These are phyloP conservation scores for Drosophila kuntzei DNA, from an alignment of 2,888 invertebrate genomes.

Conservation along the genomic window DNA sequence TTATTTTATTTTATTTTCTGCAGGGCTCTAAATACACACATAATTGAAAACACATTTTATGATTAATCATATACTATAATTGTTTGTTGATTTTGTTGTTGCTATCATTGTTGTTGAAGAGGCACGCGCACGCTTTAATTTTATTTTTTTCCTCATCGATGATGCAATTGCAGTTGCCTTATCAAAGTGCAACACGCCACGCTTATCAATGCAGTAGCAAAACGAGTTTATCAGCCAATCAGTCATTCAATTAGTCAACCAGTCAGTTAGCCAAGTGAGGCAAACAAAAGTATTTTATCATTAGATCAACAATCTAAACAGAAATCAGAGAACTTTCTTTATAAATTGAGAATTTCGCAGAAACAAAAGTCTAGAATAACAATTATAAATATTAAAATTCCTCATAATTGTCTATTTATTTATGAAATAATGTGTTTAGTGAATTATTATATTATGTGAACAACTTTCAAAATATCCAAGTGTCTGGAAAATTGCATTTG, in stretches of 20 bases:
- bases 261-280: constrained; percentile 5
- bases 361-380: constrained; percentile 3
- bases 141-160: constrained; percentile 41
- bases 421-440: neutral
- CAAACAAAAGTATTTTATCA: neutral
- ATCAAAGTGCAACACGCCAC: constrained; percentile 40
- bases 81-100: constrained; percentile 20
- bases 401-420: neutral
- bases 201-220: constrained; percentile 38
- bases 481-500: no score
- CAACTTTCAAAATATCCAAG: neutral
- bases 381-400: constrained; percentile 1
- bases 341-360: neutral
- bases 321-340: constrained; percentile 15
- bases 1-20: neutral
- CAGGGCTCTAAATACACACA: constrained; percentile 13
- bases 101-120: constrained; percentile 25
- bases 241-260: neutral
- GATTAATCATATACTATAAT: constrained; percentile 10
- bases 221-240: constrained; percentile 5
- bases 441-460: neutral
- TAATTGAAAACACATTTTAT: no score
- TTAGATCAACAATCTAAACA: neutral
- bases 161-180: constrained; percentile 49
- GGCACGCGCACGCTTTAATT: constrained; percentile 30